These are phyloP conservation scores for Myotis myotis DNA, from an alignment of 2,797 vertebrate species.

Conservation along the genomic window DNA sequence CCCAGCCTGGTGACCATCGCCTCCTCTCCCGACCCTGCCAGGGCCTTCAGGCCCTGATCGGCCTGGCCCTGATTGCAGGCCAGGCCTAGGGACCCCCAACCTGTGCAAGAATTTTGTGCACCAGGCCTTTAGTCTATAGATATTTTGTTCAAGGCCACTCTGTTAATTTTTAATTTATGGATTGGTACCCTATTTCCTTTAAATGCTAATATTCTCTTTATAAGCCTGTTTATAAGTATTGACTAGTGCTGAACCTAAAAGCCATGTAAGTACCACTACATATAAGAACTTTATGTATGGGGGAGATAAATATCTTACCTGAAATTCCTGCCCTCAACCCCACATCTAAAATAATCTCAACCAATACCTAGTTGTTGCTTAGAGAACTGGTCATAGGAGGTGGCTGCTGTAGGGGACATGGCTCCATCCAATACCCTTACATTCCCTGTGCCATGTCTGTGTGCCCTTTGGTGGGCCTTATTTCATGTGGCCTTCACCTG, in stretches of 20 bases:
- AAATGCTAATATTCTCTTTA: neutral
- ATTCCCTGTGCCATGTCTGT: accelerated
- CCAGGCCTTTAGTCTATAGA: neutral
- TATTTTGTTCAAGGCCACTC: neutral
- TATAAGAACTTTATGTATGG: neutral
- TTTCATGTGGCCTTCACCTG: neutral
- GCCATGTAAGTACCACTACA: neutral
- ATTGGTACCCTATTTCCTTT: neutral
- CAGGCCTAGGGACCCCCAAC: too few relatives aligned
- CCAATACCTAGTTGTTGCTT: neutral
- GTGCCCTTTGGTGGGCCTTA: neutral
- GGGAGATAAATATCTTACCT: neutral
- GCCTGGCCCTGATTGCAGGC: too few relatives aligned
- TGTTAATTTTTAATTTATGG: neutral
- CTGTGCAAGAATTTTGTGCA: too few relatives aligned
- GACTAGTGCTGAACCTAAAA: neutral
- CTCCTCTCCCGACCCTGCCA: too few relatives aligned
- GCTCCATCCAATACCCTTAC: neutral
- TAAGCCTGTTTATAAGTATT: neutral
- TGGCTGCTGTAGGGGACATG: neutral
- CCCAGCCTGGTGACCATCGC: too few relatives aligned
- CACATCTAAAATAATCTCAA: neutral
- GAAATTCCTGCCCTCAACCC: neutral
- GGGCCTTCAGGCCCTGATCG: too few relatives aligned
- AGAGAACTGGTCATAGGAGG: neutral